A percentile compares a stretch with the other conserved stretches of the same genome.
These are phyloP conservation scores for Listronotus bonariensis DNA, from an alignment of 1,140 invertebrate genomes.

Conservation along the genomic window DNA sequence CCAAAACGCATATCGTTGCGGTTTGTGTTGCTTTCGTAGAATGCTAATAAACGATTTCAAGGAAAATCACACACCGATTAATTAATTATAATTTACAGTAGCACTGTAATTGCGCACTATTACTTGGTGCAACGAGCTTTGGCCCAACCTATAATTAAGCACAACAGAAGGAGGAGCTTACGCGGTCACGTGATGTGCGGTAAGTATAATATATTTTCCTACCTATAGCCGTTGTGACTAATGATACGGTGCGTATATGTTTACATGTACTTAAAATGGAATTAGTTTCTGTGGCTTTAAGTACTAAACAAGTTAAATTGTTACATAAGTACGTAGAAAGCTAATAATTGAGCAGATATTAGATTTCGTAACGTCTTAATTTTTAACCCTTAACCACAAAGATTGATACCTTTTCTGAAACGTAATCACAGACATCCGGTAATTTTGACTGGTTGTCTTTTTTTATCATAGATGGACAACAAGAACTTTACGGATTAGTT, in stretches of 20 bases:
- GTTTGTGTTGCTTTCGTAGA: slow-evolving; percentile 25
- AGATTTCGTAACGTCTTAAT: too few species aligned
- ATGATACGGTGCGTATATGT: not conserved
- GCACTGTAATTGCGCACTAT: slow-evolving; percentile 46
- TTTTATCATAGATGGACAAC: too few species aligned
- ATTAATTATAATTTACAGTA: slow-evolving; percentile 48
- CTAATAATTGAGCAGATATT: too few species aligned
- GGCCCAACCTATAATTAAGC: slow-evolving; percentile 43
- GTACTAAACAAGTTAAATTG: too few species aligned
- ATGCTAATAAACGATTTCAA: slow-evolving; percentile 33
- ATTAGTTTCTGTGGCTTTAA: not conserved
- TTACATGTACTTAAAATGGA: slow-evolving; percentile 5
- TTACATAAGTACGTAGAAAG: too few species aligned
- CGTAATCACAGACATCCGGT: too few species aligned
- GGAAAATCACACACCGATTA: slow-evolving; percentile 39
- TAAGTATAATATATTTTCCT: not conserved
- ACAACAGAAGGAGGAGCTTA: slow-evolving; percentile 38
- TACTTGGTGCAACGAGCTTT: slow-evolving; percentile 34
- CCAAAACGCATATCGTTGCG: slow-evolving; percentile 18
- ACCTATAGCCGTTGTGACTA: not conserved
- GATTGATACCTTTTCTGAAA: too few species aligned
- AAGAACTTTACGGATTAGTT: too few species aligned
- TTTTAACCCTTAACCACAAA: too few species aligned
- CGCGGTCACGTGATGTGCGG: slow-evolving; percentile 12
- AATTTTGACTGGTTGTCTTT: too few species aligned